A percentile compares a stretch with the other conserved stretches of the same genome.
phyloP scores from a whole-genome alignment of 2,113 vertebrate genomes.

The Eulemur macaco region DNA sequence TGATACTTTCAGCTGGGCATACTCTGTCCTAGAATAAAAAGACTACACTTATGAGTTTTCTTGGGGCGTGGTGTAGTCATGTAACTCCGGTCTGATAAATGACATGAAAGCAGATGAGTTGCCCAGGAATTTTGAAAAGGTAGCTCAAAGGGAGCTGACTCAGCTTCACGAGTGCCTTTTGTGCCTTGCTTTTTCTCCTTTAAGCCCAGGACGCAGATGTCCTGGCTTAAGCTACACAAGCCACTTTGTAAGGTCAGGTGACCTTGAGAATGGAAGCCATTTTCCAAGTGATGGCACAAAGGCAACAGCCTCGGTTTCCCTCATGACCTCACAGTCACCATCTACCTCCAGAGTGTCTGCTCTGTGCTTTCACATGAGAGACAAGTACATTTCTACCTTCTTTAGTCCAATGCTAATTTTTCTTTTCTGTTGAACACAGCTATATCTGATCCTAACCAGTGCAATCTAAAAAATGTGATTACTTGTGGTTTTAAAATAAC shows the following conservation, averaged over 20 bases:
- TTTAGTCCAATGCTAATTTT: not conserved
- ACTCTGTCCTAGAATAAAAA: conserved; percentile 20
- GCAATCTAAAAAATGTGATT: conserved; percentile 5
- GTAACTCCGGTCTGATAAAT: not conserved
- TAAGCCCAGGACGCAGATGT: not conserved
- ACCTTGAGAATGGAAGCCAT: not conserved
- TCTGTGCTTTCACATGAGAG: not conserved
- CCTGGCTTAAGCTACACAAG: not conserved
- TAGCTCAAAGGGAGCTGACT: not conserved
- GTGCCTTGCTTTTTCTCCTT: not conserved
- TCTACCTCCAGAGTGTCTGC: not conserved
- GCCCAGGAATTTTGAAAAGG: not conserved
- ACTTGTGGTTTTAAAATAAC: conserved; percentile 10
- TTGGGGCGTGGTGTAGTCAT: too few relatives aligned
- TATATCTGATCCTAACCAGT: not conserved
- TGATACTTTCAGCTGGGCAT: not conserved
- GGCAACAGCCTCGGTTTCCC: not conserved
- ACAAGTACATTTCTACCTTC: not conserved
- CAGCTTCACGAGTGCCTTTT: not conserved
- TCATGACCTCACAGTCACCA: not conserved
- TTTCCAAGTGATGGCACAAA: not conserved
- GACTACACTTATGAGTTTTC: not conserved
- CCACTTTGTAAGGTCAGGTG: not conserved
- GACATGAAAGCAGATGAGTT: not conserved
- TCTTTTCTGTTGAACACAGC: not conserved